Percentiles rank a stretch among this genome's conserved stretches.
phyloP scores from a whole-genome alignment of 2,113 vertebrate genomes.

The Carassius gibelio region DNA sequence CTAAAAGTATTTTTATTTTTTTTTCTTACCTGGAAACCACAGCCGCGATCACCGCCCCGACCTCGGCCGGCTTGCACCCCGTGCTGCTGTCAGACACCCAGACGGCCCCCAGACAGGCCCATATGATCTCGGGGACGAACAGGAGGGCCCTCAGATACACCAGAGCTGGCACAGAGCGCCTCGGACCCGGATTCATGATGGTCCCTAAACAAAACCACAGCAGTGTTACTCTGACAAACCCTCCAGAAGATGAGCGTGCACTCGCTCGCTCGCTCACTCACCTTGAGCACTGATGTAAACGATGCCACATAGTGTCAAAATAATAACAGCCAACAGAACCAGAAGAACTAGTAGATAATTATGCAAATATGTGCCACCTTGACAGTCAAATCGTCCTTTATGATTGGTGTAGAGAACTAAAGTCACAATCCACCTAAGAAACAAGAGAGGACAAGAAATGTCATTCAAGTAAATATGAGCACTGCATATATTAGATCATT shows the following conservation, averaged over 20 bases:
- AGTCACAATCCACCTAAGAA: constrained; percentile 87
- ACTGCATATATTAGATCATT: neutral
- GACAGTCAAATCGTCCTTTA: constrained; percentile 81
- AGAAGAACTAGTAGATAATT: constrained; percentile 87
- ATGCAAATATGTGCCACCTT: constrained; percentile 78
- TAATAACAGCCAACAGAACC: constrained; percentile 82
- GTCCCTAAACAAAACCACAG: constrained; percentile 77
- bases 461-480: no score
- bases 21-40: constrained; percentile 84
- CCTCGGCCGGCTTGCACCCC: constrained; percentile 82
- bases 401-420: constrained; percentile 81
- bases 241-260: neutral
- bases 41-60: constrained; percentile 79
- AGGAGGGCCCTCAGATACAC: constrained; percentile 88
- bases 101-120: constrained; percentile 86
- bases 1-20: neutral
- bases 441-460: neutral
- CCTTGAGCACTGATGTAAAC: constrained; percentile 92
- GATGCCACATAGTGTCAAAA: constrained; percentile 81
- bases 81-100: constrained; percentile 83
- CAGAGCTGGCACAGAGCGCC: constrained; percentile 87
- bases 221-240: neutral
- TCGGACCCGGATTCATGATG: constrained; percentile 88
- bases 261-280: constrained; percentile 59
- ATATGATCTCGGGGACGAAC: constrained; percentile 88